Evolutionary conservation across 2,888 invertebrate species (phyloP).

Genomic region (Idaea straminata): DNA sequence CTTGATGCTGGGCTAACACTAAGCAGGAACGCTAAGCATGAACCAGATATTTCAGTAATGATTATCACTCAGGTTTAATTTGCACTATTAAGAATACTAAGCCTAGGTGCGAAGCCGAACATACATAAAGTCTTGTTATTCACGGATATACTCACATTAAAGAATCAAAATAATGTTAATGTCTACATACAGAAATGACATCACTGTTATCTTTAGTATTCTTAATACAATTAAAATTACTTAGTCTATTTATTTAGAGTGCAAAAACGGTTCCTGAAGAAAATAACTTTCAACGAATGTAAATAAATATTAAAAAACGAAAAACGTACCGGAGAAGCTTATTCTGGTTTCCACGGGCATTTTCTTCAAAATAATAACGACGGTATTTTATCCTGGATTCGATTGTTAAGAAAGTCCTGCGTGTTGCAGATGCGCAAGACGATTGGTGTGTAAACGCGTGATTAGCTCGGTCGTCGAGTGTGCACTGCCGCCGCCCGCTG

Average conservation of each 20-base stretch:
- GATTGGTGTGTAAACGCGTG: conserved; percentile 51
- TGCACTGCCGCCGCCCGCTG: conserved; percentile 60
- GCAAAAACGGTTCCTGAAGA: conserved; percentile 13
- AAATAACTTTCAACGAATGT: conserved; percentile 4
- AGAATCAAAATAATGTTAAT: conserved; percentile 10
- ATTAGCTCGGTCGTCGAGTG: conserved; percentile 55
- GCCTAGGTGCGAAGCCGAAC: not conserved
- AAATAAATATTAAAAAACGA: conserved; percentile 2
- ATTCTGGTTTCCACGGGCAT: conserved; percentile 77
- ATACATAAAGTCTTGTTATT: conserved; percentile 6
- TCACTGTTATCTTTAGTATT: conserved; percentile 17
- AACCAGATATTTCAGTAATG: conserved; percentile 28
- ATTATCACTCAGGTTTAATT: conserved; percentile 36
- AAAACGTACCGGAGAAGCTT: conserved; percentile 73
- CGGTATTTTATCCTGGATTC: conserved; percentile 26
- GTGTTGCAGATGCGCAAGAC: conserved; percentile 48
- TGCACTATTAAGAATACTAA: conserved; percentile 23
- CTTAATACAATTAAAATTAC: conserved; percentile 4
- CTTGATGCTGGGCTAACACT: not conserved
- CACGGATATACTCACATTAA: not conserved
- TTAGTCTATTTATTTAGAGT: not conserved
- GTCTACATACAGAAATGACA: conserved; percentile 11
- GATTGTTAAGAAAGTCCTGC: conserved; percentile 38
- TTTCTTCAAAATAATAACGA: conserved; percentile 34
- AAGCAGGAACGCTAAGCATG: not conserved